Evolutionary conservation across 1,140 invertebrate species (phyloP), one percentile per base, ranked within the genome.

Genomic region (Drosophila simulans): DNA sequence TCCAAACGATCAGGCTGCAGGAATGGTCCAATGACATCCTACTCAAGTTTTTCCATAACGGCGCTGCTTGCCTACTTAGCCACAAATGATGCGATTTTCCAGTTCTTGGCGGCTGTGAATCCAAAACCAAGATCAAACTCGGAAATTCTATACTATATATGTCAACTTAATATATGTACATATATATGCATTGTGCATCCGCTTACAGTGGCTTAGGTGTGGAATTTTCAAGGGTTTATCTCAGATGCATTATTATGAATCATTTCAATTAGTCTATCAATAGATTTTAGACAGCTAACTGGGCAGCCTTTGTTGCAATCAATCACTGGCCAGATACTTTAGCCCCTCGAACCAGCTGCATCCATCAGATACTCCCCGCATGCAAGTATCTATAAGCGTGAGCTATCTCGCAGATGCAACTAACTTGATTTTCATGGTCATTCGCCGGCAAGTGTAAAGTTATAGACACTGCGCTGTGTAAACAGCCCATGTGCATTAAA

Each of bases 401-500:
- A 15, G 31, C 20, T 74, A 43, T 53, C 42, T 39, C 54, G 52
- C 42, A 35, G 70, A 39, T 76, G 62, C 60, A 66, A 49, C 54
- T 56, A 52, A 57, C 48, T 56, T 42, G 62, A 65, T 75, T 75
- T 66, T 76, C 72, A 76, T 75, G 72, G 72, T 46, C 72, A 66
- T 25, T 51, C 25, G 51, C 40, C 43, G 35, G 46, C 54, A 58
- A 74, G 71, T 65, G 62, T 76, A 76, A 55, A 77, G 73, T 59
- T 68, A 77, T 77, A 75, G 63, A 68, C 62, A 54, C 42, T 55
- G 64, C 63, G 31, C 37, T 68, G 62, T 77, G 73, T 75, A 56
- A 75, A 74, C 66, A 75, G 75, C 72, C 43, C 58, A 54, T 58
- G 72, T 56, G 60, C 72, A 76, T 76, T 77, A 77, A 69, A 77